Conservation (phyloP, 1,140 invertebrate genomes). For the Himalopsyche phryganea region DNA sequence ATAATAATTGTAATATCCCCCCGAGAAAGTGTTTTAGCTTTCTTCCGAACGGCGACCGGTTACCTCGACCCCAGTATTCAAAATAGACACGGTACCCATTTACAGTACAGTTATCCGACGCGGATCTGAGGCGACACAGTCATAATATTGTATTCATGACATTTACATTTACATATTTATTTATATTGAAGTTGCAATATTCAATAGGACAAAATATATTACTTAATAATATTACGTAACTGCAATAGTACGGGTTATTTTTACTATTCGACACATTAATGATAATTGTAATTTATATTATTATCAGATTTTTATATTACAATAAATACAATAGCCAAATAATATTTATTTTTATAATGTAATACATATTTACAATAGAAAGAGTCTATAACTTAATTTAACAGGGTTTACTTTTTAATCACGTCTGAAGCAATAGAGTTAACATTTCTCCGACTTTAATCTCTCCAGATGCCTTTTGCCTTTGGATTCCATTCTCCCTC, state of each 20-base stretch:
- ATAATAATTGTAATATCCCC: slow-evolving; percentile 1
- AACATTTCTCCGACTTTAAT: slow-evolving; percentile 6
- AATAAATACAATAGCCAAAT: slow-evolving; percentile 34
- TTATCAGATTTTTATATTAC: slow-evolving; percentile 29
- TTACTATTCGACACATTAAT: slow-evolving; percentile 16
- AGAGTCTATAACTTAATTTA: slow-evolving; percentile 29
- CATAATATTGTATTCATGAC: slow-evolving; percentile 31
- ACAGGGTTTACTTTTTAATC: slow-evolving; percentile 31
- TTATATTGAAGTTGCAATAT: slow-evolving; percentile 35
- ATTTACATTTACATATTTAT: slow-evolving; percentile 33
- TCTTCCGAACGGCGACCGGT: slow-evolving; percentile 2
- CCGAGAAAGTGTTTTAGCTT: slow-evolving; percentile 27
- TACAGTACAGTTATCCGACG: slow-evolving; percentile 28
- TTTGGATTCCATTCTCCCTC: no score
- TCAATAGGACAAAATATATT: slow-evolving; percentile 28
- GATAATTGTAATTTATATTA: slow-evolving; percentile 4
- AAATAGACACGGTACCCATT: slow-evolving; percentile 30
- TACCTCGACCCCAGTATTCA: slow-evolving; percentile 19
- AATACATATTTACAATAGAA: slow-evolving; percentile 33
- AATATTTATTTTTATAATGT: slow-evolving; percentile 35
- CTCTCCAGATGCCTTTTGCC: no score
- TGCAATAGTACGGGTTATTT: slow-evolving; percentile 32
- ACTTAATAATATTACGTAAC: slow-evolving; percentile 17
- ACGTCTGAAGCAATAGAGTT: slow-evolving; percentile 9
- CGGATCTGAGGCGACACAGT: slow-evolving; percentile 30